phyloP scores from a whole-genome alignment of 2,797 vertebrate genomes.

The Acipenser transmontanus region DNA sequence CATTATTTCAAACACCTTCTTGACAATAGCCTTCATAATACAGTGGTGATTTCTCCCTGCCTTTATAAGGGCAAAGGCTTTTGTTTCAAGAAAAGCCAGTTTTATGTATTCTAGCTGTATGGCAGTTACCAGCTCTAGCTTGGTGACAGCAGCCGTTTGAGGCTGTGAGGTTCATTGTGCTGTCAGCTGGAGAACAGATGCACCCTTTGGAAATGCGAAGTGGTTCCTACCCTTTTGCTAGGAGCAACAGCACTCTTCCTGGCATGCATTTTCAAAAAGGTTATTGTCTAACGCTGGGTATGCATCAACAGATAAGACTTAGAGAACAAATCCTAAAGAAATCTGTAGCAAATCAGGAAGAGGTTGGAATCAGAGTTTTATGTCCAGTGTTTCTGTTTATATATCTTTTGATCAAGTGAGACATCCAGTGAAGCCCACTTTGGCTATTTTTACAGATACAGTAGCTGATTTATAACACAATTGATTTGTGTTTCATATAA shows the following conservation, averaged over 20 bases:
- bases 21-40: slow-evolving; percentile 7
- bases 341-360: too few species aligned
- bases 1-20: slow-evolving; percentile 10
- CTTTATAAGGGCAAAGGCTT: slow-evolving; percentile 2
- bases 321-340: too few species aligned
- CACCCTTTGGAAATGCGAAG: not conserved
- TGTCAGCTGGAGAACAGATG: not conserved
- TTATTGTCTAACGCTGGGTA: not conserved
- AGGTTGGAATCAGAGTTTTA: too few species aligned
- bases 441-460: too few species aligned
- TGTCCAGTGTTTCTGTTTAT: too few species aligned
- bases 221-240: not conserved
- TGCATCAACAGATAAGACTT: not conserved
- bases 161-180: not conserved
- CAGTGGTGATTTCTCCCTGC: slow-evolving; percentile 6
- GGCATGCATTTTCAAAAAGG: not conserved
- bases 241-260: not conserved
- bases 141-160: not conserved
- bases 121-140: slow-evolving; percentile 4
- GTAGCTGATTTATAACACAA: too few species aligned
- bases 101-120: not conserved
- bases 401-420: too few species aligned
- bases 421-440: too few species aligned
- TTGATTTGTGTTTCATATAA: too few species aligned
- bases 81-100: not conserved